These are phyloP conservation scores for Tinea trinotella DNA, from an alignment of 2,888 invertebrate species.

Conservation along the genomic window DNA sequence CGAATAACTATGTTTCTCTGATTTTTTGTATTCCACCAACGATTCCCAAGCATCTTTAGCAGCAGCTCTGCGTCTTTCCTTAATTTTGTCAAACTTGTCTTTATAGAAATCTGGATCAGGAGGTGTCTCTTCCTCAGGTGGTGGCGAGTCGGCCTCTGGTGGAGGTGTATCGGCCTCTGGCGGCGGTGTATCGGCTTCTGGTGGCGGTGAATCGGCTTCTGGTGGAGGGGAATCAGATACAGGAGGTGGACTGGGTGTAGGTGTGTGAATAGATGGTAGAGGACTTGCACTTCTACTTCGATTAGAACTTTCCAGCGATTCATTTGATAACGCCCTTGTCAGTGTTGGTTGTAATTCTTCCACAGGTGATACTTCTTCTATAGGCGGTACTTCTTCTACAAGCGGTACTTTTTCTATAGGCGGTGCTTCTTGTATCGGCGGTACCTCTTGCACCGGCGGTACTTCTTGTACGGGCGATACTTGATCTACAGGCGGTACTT, in stretches of 20 bases:
- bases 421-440: no score
- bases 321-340: slow-evolving; percentile 38
- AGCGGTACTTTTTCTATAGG: neutral
- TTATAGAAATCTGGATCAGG: slow-evolving; percentile 57
- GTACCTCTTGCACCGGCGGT: no score
- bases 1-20: slow-evolving; percentile 48
- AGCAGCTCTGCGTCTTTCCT: slow-evolving; percentile 72
- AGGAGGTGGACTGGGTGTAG: slow-evolving; percentile 48
- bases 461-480: no score
- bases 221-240: slow-evolving; percentile 23
- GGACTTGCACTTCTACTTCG: slow-evolving; percentile 60
- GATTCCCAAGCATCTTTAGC: slow-evolving; percentile 62
- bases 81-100: slow-evolving; percentile 75
- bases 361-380: neutral
- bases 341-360: slow-evolving; percentile 21
- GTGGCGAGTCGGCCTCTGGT: slow-evolving; percentile 18
- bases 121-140: slow-evolving; percentile 32
- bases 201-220: slow-evolving; percentile 32
- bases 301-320: slow-evolving; percentile 55
- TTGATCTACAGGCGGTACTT: neutral
- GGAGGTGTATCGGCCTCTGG: slow-evolving; percentile 35
- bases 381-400: neutral
- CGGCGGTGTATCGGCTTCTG: slow-evolving; percentile 19
- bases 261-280: slow-evolving; percentile 58
- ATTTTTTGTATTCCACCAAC: slow-evolving; percentile 54